These are phyloP conservation scores for Plectropomus leopardus DNA, from an alignment of 2,113 vertebrate genomes.

Conservation along the genomic window DNA sequence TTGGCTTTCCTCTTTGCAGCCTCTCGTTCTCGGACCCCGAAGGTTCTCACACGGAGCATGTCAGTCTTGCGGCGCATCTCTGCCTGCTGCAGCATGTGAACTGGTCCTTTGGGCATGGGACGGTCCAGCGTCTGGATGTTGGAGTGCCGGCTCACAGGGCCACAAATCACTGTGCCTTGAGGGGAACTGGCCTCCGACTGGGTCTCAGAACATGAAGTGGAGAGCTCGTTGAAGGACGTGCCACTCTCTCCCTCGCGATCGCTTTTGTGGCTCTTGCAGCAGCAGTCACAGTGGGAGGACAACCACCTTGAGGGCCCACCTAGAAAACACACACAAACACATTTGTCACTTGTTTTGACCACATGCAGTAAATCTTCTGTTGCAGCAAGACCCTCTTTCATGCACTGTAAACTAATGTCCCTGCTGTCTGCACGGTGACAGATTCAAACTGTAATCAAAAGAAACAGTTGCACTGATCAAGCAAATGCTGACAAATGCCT, in stretches of 20 bases:
- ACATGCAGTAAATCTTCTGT: conserved; percentile 1
- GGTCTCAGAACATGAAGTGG: conserved; percentile 97
- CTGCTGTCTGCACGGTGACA: conserved; percentile 28
- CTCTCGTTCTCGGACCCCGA: conserved; percentile 90
- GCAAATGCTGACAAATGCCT: conserved; percentile 61
- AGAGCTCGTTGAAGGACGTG: conserved; percentile 97
- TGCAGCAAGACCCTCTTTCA: background rate
- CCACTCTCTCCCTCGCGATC: conserved; percentile 96
- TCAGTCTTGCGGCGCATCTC: conserved; percentile 96
- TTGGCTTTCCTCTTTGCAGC: conserved; percentile 91
- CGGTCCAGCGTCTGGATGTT: conserved; percentile 97
- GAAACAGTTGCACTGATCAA: conserved; percentile 46
- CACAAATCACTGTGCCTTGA: conserved; percentile 95
- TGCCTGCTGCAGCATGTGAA: conserved; percentile 89
- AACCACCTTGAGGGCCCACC: conserved; percentile 92
- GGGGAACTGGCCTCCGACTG: conserved; percentile 98
- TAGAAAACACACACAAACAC: conserved; percentile 69
- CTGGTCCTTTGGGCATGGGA: conserved; percentile 89
- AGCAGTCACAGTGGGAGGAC: conserved; percentile 96
- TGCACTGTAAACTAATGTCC: conserved; percentile 10
- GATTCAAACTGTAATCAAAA: conserved; percentile 59
- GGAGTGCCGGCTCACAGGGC: conserved; percentile 90
- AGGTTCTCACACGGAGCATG: conserved; percentile 93
- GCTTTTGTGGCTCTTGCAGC: conserved; percentile 95
- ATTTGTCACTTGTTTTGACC: conserved; percentile 35